Conservation (phyloP, 2,888 invertebrate species). For the Hemistola chrysoprasaria region DNA sequence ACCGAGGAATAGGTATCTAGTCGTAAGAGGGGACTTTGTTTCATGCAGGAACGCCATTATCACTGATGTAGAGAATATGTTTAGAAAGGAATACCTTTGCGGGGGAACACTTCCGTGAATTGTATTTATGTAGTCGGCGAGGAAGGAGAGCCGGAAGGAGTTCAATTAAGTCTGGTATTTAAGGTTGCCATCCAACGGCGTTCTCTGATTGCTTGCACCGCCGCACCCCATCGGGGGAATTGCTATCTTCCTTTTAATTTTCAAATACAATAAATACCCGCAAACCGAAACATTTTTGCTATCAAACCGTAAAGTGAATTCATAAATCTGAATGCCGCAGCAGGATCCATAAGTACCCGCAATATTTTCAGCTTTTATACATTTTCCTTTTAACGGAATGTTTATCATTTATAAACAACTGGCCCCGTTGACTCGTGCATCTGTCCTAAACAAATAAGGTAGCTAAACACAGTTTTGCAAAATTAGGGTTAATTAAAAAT, state of each 20-base stretch:
- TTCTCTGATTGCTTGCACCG: constrained; percentile 66
- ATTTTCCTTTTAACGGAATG: constrained; percentile 19
- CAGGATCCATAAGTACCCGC: constrained; percentile 22
- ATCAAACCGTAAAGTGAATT: constrained; percentile 46
- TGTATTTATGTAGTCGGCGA: constrained; percentile 70
- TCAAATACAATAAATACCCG: constrained; percentile 76
- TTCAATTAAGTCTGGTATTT: constrained; percentile 82
- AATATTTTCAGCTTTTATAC: constrained; percentile 25
- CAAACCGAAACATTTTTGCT: constrained; percentile 49
- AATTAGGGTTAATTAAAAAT: constrained; percentile 2
- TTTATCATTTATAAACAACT: constrained; percentile 18
- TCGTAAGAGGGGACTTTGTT: constrained; percentile 6
- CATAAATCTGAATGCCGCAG: constrained; percentile 34
- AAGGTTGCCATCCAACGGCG: constrained; percentile 73
- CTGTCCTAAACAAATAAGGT: constrained; percentile 8
- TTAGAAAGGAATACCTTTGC: constrained; percentile 62
- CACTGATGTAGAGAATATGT: constrained; percentile 13
- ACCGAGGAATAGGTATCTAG: constrained; percentile 22
- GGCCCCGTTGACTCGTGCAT: constrained; percentile 12
- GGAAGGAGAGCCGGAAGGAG: constrained; percentile 65
- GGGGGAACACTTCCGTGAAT: constrained; percentile 63
- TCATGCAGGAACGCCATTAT: no score
- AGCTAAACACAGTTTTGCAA: constrained; percentile 4
- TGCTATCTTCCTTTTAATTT: constrained; percentile 74
- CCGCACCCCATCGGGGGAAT: constrained; percentile 56